phyloP scores from a whole-genome alignment of 2,888 invertebrate genomes.

The Scaptomyza parva region DNA sequence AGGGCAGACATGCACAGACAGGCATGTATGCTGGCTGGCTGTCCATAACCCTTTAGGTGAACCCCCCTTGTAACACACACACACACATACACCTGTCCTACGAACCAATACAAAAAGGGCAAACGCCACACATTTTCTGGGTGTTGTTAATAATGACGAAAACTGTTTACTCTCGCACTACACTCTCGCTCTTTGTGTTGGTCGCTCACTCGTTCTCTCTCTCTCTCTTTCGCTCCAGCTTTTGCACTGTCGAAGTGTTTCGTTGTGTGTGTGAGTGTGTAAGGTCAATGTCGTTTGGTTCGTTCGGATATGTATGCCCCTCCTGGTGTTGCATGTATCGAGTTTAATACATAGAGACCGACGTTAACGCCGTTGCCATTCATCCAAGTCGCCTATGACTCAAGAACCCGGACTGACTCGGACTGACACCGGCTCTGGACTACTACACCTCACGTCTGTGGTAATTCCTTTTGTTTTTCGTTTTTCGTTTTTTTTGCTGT shows the following conservation, averaged over 20 bases:
- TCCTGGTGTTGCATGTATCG: slow-evolving; percentile 62
- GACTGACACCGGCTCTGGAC: slow-evolving; percentile 13
- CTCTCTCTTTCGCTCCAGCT: slow-evolving; percentile 14
- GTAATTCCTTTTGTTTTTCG: slow-evolving; percentile 30
- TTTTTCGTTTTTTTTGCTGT: slow-evolving; percentile 26
- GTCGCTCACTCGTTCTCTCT: slow-evolving; percentile 14
- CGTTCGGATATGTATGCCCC: slow-evolving; percentile 29
- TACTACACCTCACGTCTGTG: slow-evolving; percentile 27
- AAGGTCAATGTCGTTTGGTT: slow-evolving; percentile 83
- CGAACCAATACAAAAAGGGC: slow-evolving; percentile 41
- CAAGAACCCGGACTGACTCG: slow-evolving; percentile 52
- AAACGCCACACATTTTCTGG: slow-evolving; percentile 56
- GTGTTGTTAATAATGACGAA: slow-evolving; percentile 60
- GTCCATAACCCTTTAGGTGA: slow-evolving; percentile 43
- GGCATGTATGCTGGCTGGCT: slow-evolving; percentile 14
- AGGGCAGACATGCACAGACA: slow-evolving; percentile 45
- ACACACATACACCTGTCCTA: slow-evolving; percentile 47
- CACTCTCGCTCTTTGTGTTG: slow-evolving; percentile 40
- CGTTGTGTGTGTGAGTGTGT: slow-evolving; percentile 62
- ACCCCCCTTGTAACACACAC: background rate
- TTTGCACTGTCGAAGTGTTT: slow-evolving; percentile 6
- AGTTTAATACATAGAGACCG: slow-evolving; percentile 54
- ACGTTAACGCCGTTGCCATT: slow-evolving; percentile 58
- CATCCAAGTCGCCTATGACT: slow-evolving; percentile 70
- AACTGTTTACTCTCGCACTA: slow-evolving; percentile 53